phyloP scores from a whole-genome alignment of 1,140 invertebrate genomes.

The Coptotermes formosanus region DNA sequence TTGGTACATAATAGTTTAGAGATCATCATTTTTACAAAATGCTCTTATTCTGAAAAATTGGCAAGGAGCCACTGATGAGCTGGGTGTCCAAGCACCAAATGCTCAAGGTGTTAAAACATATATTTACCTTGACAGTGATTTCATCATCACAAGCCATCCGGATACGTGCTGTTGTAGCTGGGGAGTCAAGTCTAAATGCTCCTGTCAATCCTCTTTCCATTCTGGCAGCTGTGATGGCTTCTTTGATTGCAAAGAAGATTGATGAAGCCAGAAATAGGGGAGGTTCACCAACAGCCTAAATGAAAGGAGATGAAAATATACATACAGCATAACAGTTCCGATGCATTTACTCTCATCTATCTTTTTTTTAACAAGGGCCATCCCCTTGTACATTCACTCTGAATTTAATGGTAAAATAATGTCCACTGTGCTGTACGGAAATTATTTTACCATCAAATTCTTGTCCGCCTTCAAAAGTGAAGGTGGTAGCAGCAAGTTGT shows the following conservation, averaged over 20 bases:
- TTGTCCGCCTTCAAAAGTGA: too few relatives aligned
- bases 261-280: constrained; percentile 86
- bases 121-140: constrained; percentile 71
- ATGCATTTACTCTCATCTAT: too few relatives aligned
- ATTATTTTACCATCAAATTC: too few relatives aligned
- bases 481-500: too few relatives aligned
- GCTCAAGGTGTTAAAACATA: neutral
- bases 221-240: constrained; percentile 80
- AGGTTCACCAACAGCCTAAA: constrained; percentile 91
- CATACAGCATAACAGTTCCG: too few relatives aligned
- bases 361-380: too few relatives aligned
- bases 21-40: too few relatives aligned
- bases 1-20: too few relatives aligned
- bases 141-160: constrained; percentile 86
- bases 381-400: too few relatives aligned
- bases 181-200: constrained; percentile 75
- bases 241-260: constrained; percentile 86
- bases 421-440: too few relatives aligned
- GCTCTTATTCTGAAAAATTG: neutral
- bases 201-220: constrained; percentile 60
- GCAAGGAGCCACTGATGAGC: neutral
- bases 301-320: neutral
- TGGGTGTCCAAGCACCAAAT: neutral
- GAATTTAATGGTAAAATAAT: too few relatives aligned
- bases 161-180: constrained; percentile 85